Evolutionary conservation across 92 coral and sea anemone species (phyloP).

Genomic region (Epizoanthus scotinus): DNA sequence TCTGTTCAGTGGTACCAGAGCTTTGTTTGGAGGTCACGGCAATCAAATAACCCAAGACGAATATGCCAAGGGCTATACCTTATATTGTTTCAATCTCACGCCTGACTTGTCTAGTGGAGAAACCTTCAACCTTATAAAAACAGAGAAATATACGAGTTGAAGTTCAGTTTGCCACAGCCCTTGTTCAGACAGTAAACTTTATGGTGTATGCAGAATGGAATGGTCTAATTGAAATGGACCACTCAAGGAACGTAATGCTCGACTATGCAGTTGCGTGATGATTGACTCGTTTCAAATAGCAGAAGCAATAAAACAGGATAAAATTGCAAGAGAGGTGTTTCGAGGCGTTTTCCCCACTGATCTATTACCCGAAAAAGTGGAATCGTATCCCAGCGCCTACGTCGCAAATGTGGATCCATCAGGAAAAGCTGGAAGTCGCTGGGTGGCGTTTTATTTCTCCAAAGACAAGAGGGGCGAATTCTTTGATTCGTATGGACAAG

Average conservation of each 20-base stretch:
- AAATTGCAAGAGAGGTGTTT: conserved; percentile 19
- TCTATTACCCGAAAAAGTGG: conserved; percentile 31
- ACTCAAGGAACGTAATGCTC: conserved; percentile 36
- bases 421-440: conserved; percentile 48
- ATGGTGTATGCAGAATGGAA: conserved; percentile 31
- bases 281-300: conserved; percentile 38
- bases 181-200: conserved; percentile 36
- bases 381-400: conserved; percentile 26
- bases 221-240: conserved; percentile 24
- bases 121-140: conserved; percentile 36
- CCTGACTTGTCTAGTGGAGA: conserved; percentile 49
- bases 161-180: conserved; percentile 8
- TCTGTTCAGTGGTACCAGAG: conserved; percentile 46
- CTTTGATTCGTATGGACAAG: conserved; percentile 59
- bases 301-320: conserved; percentile 19
- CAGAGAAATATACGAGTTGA: conserved; percentile 45
- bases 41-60: conserved; percentile 52
- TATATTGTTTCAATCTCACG: conserved; percentile 34
- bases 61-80: conserved; percentile 44
- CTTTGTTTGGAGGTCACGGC: conserved; percentile 45
- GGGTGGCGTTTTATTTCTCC: conserved; percentile 43
- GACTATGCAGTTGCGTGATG: conserved; percentile 6
- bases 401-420: conserved; percentile 43
- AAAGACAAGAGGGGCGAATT: conserved; percentile 58
- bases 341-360: conserved; percentile 49